Base-by-base conservation (phyloP, 2,888 invertebrate genomes). In the Parnassius apollo region DNA sequence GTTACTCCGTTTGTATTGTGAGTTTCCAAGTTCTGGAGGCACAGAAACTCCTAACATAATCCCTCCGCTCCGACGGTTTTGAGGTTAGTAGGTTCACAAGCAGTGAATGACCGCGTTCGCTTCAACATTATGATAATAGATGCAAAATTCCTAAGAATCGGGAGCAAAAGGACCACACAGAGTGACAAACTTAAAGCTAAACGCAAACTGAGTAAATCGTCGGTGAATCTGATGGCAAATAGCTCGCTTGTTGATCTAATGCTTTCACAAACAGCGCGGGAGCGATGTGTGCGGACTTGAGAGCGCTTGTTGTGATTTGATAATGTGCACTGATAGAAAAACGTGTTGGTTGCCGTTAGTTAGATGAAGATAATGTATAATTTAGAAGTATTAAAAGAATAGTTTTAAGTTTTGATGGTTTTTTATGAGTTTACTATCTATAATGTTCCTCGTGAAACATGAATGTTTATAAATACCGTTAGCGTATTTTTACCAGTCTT, bases 171-270 rank as follows among this genome's bases (percentile, higher is more conserved):
- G 81, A 81, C 84, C 85, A 87, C 88, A 86, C 85, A 83, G 77
- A 77, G 80, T 84, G 85, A 85, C 83, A 82, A 81, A 82, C 75
- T 77, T 85, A 80, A 85, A 85, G 85, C 85, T 81, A 78, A 80
- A 76, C 80, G 82, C 79, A 88, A 87, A 87, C 85, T 75, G 68
- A 74, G 78, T 77, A 82, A 83, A 81, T 79, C 83, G 78, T 75
- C 68, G 68, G 75, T 68, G 82, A 85, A 82, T 81, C 87, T 82
- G 82, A 63, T 69, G 67, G 82, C 85, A 89, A 88, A 89, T 87
- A 88, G 78, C 67, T 75, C 66, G 77, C 77, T 76, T 75, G 80
- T 75, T 76, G 74, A 77, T 80, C 80, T 88, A 87, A 88, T 86
- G 79, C 88, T 75, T 78, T 74, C 76, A 77, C 86, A 88, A 88